A percentile compares a stretch with the other conserved stretches of the same genome.
phyloP scores from a whole-genome alignment of 2,888 invertebrate genomes.

The Nineta flava region DNA sequence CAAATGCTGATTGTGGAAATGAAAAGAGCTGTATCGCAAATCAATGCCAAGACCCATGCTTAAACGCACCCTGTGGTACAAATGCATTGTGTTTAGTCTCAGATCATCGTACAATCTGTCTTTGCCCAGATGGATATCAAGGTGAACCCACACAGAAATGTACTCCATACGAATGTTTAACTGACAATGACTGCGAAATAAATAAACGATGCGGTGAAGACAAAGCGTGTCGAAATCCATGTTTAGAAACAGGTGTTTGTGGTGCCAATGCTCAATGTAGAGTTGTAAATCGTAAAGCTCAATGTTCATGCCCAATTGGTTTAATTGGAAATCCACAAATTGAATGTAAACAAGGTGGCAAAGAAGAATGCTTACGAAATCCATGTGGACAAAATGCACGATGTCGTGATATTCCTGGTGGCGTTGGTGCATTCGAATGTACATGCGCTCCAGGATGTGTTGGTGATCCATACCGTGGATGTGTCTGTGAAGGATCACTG shows the following conservation, averaged over 20 bases:
- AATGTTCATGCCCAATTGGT: constrained; percentile 61
- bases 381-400: constrained; percentile 74
- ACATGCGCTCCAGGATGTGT: constrained; percentile 63
- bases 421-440: constrained; percentile 46
- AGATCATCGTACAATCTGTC: constrained; percentile 68
- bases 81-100: constrained; percentile 66
- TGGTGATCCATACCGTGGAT: constrained; percentile 67
- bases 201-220: constrained; percentile 57
- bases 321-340: constrained; percentile 52
- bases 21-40: constrained; percentile 55
- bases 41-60: constrained; percentile 56
- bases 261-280: constrained; percentile 75
- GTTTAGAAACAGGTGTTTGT: constrained; percentile 57
- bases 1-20: constrained; percentile 61
- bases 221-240: constrained; percentile 69
- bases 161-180: constrained; percentile 57
- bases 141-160: constrained; percentile 67
- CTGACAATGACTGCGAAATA: constrained; percentile 58
- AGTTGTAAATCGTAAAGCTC: constrained; percentile 55
- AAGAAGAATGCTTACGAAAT: constrained; percentile 59
- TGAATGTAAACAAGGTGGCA: constrained; percentile 51
- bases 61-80: constrained; percentile 53
- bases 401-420: constrained; percentile 61
- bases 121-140: constrained; percentile 73
- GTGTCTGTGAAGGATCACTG: constrained; percentile 50